Evolutionary conservation across 2,888 invertebrate species (phyloP), one percentile per base, ranked within the genome.

Genomic region (Macrosoma leucophasiata): DNA sequence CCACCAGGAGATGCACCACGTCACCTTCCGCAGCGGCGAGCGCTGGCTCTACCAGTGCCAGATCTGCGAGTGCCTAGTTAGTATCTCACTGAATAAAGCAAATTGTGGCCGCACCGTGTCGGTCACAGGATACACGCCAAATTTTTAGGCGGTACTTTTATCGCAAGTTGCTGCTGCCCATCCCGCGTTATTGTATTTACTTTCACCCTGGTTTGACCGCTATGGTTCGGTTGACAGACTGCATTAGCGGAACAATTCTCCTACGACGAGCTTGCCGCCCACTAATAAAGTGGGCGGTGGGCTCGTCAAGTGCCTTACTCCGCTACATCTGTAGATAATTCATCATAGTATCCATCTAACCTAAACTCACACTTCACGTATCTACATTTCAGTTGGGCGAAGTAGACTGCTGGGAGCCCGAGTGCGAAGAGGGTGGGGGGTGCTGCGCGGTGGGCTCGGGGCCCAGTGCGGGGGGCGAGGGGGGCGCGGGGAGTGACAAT

Each of bases 21-120:
- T 92, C 43, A 85, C 89, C 55, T 90, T 92, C 69, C 88, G 88
- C 67, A 93, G 91, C 66, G 94, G 94, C 32, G 93, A 95, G 68
- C 88, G 90, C 57, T 96, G 96, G 95, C 90, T 93, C 52, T 94
- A 94, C 82, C 92, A 95, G 76, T 96, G 96, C 76, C 93, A 94
- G 85, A 92, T 92, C 45, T 96, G 96, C 86, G 94, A 95, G 85
- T 96, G 96, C 78, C 86, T 94, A 74, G 93, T 93, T 63, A 85
- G 88, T 77, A 29, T 3, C 8, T 13, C 15, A 8, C 15, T n/a
- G 21, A 7, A 13, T 6, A 3, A 24, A 14, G n/a, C 3, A 5
- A n/a, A 22, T n/a, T 13, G 4, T n/a, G 4, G 6, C 6, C 6
- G 24, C 7, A 4, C 10, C 12, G 6, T 17, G 10, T n/a, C n/a